Base-by-base conservation (phyloP, 2,113 vertebrate genomes). In the Neotoma lepida region DNA sequence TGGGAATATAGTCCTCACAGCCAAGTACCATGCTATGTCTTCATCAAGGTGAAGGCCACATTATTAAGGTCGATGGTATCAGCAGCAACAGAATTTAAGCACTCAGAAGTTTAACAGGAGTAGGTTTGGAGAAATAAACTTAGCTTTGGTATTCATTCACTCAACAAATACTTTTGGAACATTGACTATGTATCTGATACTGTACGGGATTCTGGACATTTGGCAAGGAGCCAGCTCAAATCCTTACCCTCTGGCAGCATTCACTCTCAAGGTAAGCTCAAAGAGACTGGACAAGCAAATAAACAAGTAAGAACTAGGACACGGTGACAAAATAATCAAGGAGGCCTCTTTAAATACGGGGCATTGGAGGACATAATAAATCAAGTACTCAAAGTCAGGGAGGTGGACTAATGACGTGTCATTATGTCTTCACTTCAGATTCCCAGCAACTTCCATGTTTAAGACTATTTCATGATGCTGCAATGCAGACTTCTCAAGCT, bases 131-230 rank as follows among this genome's bases (percentile, higher is more conserved):
- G 39, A 89, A 64, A 80, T 91, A 58, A 44, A 63, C 18, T 95
- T 86, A 68, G 18, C 28, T 77, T 74, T 66, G 70, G 46, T 64
- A 61, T 88, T 81, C 24, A 58, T n/a, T 91, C 93, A 73, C 26
- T 87, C 87, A 90, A 89, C 39, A 88, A 86, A 15, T 24, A 85
- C 64, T 78, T 94, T 89, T 85, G 64, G 56, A 89, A 44, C n/a
- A 63, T 0, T 78, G 6, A 76, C 56, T 56, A 35, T 46, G 39
- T 22, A 80, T 41, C 9, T 41, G 58, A 92, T 39, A 71, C 44
- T 51, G 44, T 76, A 44, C 58, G 56, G 41, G 44, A 30, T 78
- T 87, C 63, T 94, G 78, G 24, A n/a, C 44, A n/a, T 17, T 86
- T 35, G 46, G 71, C 4, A 70, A 33, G 54, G n/a, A 95, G 68